A percentile compares a stretch with the other conserved stretches of the same genome.
Conservation (phyloP, 1,140 invertebrate species). For the Pentalonia nigronervosa region DNA sequence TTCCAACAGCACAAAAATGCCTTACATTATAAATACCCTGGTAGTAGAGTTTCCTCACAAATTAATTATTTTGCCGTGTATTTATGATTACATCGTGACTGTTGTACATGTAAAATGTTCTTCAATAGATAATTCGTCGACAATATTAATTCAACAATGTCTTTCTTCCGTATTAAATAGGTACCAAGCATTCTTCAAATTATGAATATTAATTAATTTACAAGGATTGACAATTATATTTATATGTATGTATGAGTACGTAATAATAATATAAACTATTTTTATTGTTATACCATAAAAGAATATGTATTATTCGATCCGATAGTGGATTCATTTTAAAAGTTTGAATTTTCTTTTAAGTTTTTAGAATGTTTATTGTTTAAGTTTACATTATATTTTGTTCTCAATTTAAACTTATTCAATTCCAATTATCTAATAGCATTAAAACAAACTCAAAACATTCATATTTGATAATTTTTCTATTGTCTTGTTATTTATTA, state of each 20-base stretch:
- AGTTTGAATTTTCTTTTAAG: neutral
- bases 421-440: neutral
- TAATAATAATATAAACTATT: neutral
- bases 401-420: conserved; percentile 18
- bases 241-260: neutral
- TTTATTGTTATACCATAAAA: neutral
- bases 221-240: neutral
- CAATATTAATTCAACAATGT: neutral
- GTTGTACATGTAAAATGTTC: neutral
- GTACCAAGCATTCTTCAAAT: neutral
- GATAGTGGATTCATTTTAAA: neutral
- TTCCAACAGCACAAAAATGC: neutral
- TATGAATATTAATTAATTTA: neutral
- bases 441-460: neutral
- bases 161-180: neutral
- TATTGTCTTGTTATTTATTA: neutral
- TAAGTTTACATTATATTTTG: neutral
- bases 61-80: neutral
- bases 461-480: neutral
- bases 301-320: neutral
- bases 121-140: neutral
- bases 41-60: neutral
- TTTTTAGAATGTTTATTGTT: neutral
- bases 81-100: neutral
- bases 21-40: neutral